These are phyloP conservation scores for Mystacides longicornis DNA, from an alignment of 2,888 invertebrate genomes.

Conservation along the genomic window DNA sequence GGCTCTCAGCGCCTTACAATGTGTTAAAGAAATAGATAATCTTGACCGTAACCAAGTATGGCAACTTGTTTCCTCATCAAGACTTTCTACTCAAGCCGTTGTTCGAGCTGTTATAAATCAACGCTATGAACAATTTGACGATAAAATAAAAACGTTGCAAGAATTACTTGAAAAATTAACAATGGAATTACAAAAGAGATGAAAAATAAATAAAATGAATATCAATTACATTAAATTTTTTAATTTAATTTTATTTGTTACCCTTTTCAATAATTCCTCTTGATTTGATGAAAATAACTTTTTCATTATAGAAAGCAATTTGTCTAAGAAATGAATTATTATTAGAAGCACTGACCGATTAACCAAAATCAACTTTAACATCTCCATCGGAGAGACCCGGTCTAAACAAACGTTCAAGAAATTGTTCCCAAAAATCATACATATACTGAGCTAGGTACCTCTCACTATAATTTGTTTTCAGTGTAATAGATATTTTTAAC, in stretches of 20 bases:
- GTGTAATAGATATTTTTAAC: no score
- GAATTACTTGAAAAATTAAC: slow-evolving; percentile 25
- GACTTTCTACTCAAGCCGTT: slow-evolving; percentile 52
- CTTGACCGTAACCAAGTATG: slow-evolving; percentile 47
- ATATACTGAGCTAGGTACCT: no score
- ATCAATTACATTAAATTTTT: not conserved
- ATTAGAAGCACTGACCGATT: no score
- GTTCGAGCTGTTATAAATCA: slow-evolving; percentile 43
- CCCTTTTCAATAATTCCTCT: no score
- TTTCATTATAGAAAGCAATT: not conserved
- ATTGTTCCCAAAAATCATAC: no score
- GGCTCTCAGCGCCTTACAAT: slow-evolving; percentile 51
- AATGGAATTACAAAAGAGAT: slow-evolving; percentile 15
- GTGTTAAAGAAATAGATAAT: slow-evolving; percentile 40
- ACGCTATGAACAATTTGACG: slow-evolving; percentile 40
- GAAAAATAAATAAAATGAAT: slow-evolving; percentile 2
- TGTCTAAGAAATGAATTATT: not conserved
- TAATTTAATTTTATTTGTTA: not conserved
- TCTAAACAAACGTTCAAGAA: no score
- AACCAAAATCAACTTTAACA: no score
- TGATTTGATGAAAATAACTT: not conserved
- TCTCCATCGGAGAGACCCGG: no score
- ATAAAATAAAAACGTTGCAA: slow-evolving; percentile 34
- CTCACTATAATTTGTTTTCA: no score
- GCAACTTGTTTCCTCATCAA: slow-evolving; percentile 52